Evolutionary conservation across 2,797 vertebrate species (phyloP), one percentile per base, ranked within the genome.

Genomic region (Hyperoplus immaculatus): DNA sequence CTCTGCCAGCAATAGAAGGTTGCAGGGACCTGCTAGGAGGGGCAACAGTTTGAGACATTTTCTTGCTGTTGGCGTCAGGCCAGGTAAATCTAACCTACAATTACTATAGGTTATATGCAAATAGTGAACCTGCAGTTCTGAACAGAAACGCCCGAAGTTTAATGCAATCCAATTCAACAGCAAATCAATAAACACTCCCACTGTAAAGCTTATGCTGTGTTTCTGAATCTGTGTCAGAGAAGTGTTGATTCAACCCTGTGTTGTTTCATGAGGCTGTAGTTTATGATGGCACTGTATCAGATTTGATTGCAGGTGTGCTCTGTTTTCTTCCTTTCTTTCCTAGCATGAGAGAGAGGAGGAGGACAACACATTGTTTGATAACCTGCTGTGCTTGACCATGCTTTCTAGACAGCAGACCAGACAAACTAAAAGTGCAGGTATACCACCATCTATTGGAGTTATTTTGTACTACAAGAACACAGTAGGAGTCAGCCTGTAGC

Each of bases 401-500:
- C 81, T 85, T 84, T 88, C 77, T 46, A 88, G 82, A 84, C 84
- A 80, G 13, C n/a, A 43, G 14, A 79, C n/a, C 66, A 82, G 58
- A 78, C 77, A 29, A 45, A 15, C 5, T 15, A 56, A 53, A 82
- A 43, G 50, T 66, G 6, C 7, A 29, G 55, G 57, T 62, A 41
- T 69, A 72, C 11, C 72, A 10, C 83, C 92, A 92, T 79, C 93
- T 92, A 81, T 5, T 86, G 93, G 83, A 66, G 1, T 0, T 2
- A 11, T 62, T 43, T 13, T 49, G 69, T 58, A 89, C 68, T 80
- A 56, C 88, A 89, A 15, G 14, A 56, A 47, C 6, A 8, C 43
- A 45, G 4, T 3, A 11, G 45, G 3, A 46, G 12, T 11, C 45
- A 47, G 45, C 13, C 45, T 47, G 45, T 18, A 29, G 9, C 29